Percentiles rank a stretch among this genome's conserved stretches.
Conservation (phyloP, 2,888 invertebrate genomes). For the Mythimna ferrago region DNA sequence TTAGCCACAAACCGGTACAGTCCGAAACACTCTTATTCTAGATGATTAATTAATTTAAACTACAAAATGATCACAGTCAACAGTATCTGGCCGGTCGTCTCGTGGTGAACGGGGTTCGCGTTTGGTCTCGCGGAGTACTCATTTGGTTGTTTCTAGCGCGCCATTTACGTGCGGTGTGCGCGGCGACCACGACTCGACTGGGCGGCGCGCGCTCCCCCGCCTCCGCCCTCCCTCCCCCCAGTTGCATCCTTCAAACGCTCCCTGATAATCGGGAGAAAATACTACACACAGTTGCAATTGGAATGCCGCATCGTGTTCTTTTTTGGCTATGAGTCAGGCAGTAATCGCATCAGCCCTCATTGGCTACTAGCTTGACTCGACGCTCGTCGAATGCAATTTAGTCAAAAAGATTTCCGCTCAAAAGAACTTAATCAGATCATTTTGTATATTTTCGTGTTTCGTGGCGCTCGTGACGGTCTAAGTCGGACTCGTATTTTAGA, state of each 20-base stretch:
- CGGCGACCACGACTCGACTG: conserved; percentile 82
- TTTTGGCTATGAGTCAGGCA: conserved; percentile 86
- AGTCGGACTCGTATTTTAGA: conserved; percentile 70
- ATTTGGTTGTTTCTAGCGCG: conserved; percentile 77
- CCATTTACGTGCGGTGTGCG: conserved; percentile 76
- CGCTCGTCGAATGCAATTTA: conserved; percentile 65
- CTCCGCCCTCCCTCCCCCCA: conserved; percentile 67
- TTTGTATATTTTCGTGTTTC: conserved; percentile 58
- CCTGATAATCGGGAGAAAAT: conserved; percentile 89
- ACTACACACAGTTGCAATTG: conserved; percentile 87
- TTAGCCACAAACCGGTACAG: conserved; percentile 85
- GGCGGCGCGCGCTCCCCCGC: conserved; percentile 75
- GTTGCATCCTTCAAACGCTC: conserved; percentile 88
- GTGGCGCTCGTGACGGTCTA: conserved; percentile 60
- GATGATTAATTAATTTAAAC: conserved; percentile 65
- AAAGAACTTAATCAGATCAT: conserved; percentile 54
- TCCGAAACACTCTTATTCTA: conserved; percentile 80
- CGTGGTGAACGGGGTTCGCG: conserved; percentile 75
- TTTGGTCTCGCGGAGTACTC: conserved; percentile 81
- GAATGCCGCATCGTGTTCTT: conserved; percentile 85
- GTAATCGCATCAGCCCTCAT: conserved; percentile 84
- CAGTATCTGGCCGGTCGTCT: conserved; percentile 74
- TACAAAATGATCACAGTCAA: conserved; percentile 79
- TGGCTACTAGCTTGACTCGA: conserved; percentile 74
- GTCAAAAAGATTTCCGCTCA: conserved; percentile 54